These are phyloP conservation scores for Callospermophilus lateralis DNA, from an alignment of 2,113 vertebrate species.

Conservation along the genomic window DNA sequence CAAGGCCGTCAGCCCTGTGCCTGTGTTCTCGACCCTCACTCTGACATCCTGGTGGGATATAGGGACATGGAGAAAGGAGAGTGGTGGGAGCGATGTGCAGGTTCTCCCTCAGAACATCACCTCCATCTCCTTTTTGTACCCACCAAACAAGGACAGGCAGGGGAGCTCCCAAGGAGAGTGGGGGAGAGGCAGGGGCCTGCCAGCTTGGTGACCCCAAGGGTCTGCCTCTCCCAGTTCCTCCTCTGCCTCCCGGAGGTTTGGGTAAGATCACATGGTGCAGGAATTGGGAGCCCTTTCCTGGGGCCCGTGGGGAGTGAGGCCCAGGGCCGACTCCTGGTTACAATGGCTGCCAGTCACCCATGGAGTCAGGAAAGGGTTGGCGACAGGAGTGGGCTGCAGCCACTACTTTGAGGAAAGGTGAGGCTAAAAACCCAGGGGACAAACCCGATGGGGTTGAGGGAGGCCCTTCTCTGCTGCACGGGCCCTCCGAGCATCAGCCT, in stretches of 20 bases:
- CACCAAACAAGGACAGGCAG: not conserved
- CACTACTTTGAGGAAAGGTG: not conserved
- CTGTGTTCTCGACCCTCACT: too few relatives aligned
- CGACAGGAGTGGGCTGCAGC: not conserved
- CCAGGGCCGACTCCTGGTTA: rapidly evolving
- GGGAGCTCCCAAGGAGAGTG: too few relatives aligned
- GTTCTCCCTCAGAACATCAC: rapidly evolving
- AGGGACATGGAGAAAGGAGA: not conserved
- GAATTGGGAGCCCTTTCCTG: rapidly evolving
- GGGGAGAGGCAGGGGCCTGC: rapidly evolving
- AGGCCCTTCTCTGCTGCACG: too few relatives aligned
- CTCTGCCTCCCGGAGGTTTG: too few relatives aligned
- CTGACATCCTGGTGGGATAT: not conserved
- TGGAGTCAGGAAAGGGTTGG: rapidly evolving
- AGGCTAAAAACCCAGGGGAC: too few relatives aligned
- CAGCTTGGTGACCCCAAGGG: not conserved
- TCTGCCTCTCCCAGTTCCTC: rapidly evolving
- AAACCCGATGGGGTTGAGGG: not conserved
- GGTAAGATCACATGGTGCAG: rapidly evolving
- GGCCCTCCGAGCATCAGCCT: not conserved
- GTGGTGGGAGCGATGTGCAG: rapidly evolving
- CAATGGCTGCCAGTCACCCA: rapidly evolving
- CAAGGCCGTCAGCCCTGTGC: rapidly evolving
- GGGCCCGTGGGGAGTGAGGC: too few relatives aligned
- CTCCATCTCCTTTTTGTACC: rapidly evolving